Evolutionary conservation across 2,797 vertebrate species (phyloP).

Genomic region (Periparus ater): DNA sequence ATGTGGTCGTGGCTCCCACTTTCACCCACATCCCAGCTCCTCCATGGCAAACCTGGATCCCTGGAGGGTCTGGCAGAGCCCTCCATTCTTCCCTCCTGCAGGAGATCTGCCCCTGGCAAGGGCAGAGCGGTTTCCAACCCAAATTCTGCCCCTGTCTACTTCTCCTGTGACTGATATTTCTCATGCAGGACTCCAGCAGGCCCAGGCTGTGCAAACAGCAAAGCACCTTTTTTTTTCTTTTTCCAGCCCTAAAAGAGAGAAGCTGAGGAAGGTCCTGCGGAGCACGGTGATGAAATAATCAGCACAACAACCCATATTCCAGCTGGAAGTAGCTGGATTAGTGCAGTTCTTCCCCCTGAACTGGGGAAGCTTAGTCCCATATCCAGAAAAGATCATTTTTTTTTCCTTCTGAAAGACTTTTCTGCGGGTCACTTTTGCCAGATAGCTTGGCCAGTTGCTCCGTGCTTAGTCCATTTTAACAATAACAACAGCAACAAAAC

Average conservation of each 20-base stretch:
- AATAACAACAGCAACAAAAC: constrained; percentile 66
- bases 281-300: background rate
- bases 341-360: background rate
- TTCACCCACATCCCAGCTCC: background rate
- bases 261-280: background rate
- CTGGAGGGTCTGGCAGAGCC: background rate
- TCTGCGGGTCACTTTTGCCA: constrained; percentile 49
- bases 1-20: background rate
- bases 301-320: background rate
- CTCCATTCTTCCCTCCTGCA: background rate
- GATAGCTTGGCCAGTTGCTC: constrained; percentile 52
- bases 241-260: background rate
- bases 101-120: background rate
- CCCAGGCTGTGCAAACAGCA: background rate
- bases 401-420: background rate
- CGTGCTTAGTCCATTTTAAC: constrained; percentile 12
- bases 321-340: background rate
- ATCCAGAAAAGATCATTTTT: constrained; percentile 4
- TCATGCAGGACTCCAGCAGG: background rate
- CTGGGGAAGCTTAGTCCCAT: background rate
- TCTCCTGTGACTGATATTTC: background rate
- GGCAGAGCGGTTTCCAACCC: rapidly evolving
- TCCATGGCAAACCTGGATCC: background rate
- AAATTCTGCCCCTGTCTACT: background rate
- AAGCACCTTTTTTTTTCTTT: background rate